phyloP scores from a whole-genome alignment of 2,113 vertebrate species.

The Saguinus midas region DNA sequence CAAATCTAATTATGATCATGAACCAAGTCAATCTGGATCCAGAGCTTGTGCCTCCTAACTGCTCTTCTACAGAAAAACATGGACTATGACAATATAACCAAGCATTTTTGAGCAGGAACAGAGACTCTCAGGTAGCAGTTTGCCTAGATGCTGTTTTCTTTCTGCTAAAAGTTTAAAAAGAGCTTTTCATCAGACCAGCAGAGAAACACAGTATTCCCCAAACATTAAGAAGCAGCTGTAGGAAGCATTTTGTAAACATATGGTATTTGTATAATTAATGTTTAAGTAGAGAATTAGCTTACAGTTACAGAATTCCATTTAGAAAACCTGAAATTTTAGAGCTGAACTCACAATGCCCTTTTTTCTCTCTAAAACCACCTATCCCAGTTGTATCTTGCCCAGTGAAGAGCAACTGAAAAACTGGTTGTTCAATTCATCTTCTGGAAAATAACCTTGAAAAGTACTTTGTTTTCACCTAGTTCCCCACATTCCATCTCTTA shows the following conservation, averaged over 20 bases:
- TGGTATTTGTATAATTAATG: conserved; percentile 75
- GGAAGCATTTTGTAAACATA: conserved; percentile 74
- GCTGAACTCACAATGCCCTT: background rate
- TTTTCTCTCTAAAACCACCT: background rate
- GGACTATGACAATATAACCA: background rate
- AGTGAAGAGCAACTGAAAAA: background rate
- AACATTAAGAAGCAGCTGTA: conserved; percentile 66
- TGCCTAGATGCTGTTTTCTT: background rate
- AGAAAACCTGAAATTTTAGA: conserved; percentile 57
- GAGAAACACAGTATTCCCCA: conserved; percentile 67
- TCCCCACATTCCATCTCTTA: background rate
- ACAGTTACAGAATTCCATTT: conserved; percentile 65
- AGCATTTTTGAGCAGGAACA: background rate
- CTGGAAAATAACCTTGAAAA: background rate
- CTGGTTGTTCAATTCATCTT: background rate
- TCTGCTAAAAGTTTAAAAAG: conserved; percentile 11
- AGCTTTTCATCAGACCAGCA: conserved; percentile 10
- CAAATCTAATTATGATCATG: background rate
- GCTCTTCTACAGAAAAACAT: background rate
- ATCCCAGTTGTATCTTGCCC: background rate
- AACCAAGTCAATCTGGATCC: background rate
- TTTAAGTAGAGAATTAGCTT: conserved; percentile 68
- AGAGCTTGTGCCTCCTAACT: background rate
- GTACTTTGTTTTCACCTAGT: background rate
- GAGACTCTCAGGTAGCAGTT: background rate